Percentiles rank a stretch among this genome's conserved stretches.
Evolutionary conservation across 2,113 vertebrate species (phyloP).

Genomic region (Eolophus roseicapilla): DNA sequence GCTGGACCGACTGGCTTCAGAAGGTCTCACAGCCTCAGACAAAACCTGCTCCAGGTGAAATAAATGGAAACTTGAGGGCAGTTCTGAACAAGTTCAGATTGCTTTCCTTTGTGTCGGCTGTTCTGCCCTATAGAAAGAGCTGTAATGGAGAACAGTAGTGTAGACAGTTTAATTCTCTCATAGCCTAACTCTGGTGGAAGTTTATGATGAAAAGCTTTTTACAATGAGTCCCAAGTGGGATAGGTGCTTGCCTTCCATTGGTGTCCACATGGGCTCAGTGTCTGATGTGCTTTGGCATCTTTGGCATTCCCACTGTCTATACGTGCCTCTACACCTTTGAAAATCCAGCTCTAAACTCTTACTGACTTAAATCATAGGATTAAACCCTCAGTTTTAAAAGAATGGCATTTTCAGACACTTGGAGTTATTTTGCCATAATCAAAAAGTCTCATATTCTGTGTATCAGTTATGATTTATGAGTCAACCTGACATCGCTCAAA

Average conservation of each 20-base stretch:
- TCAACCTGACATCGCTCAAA: background rate
- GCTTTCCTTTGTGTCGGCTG: background rate
- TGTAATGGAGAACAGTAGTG: background rate
- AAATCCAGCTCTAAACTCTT: background rate
- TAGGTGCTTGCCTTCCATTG: background rate
- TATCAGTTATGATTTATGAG: background rate
- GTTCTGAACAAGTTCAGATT: background rate
- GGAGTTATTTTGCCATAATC: background rate
- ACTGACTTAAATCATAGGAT: background rate
- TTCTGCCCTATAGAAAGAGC: background rate
- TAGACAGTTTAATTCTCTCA: background rate
- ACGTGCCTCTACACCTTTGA: background rate
- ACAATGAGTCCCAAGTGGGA: background rate
- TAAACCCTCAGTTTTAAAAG: background rate
- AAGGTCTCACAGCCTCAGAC: background rate
- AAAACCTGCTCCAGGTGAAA: background rate
- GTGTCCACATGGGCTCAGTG: rapidly evolving
- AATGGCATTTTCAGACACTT: background rate
- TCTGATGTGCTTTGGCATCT: background rate
- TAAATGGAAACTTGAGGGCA: background rate
- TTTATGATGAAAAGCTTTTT: background rate
- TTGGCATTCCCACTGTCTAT: background rate
- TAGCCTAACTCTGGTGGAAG: background rate
- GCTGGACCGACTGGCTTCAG: background rate
- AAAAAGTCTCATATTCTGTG: background rate